Conservation (phyloP, 35 echinoderm and acorn worm genomes). For the Lytechinus variegatus region DNA sequence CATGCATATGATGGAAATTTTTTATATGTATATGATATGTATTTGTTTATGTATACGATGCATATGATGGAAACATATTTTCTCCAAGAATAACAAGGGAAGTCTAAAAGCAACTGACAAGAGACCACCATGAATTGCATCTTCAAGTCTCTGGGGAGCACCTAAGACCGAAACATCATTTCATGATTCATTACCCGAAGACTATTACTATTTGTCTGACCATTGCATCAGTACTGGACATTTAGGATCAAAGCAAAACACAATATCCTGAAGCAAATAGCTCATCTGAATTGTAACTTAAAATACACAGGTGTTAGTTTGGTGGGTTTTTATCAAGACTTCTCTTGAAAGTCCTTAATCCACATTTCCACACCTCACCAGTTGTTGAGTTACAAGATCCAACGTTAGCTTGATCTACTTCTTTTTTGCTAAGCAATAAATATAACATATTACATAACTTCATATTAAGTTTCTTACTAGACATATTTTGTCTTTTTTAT, state of each 20-base stretch:
- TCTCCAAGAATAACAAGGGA: conserved; percentile 35
- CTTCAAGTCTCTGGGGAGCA: conserved; percentile 1
- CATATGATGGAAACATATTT: background rate
- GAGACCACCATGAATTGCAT: conserved; percentile 55
- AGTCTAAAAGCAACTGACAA: conserved; percentile 53
- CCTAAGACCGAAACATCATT: conserved; percentile 56
- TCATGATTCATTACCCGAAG: conserved; percentile 63
- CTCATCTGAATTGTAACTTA: conserved; percentile 71
- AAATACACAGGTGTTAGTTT: background rate
- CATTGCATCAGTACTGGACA: conserved; percentile 53
- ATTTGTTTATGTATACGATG: too few species aligned
- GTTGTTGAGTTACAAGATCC: too few species aligned
- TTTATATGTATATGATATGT: too few species aligned
- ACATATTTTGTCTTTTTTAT: too few species aligned
- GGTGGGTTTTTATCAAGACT: too few species aligned
- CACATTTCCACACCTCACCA: too few species aligned
- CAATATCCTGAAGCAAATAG: background rate
- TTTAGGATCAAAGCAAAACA: conserved; percentile 47
- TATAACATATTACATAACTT: too few species aligned
- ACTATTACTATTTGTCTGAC: background rate
- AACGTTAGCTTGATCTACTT: too few species aligned
- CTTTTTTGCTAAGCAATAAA: too few species aligned
- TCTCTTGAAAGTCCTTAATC: too few species aligned
- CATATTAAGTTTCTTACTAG: too few species aligned
- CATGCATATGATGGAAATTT: too few species aligned